Percentiles rank a stretch among this genome's conserved stretches.
Evolutionary conservation across 2,797 vertebrate species (phyloP).

Genomic region (Thamnophis elegans): DNA sequence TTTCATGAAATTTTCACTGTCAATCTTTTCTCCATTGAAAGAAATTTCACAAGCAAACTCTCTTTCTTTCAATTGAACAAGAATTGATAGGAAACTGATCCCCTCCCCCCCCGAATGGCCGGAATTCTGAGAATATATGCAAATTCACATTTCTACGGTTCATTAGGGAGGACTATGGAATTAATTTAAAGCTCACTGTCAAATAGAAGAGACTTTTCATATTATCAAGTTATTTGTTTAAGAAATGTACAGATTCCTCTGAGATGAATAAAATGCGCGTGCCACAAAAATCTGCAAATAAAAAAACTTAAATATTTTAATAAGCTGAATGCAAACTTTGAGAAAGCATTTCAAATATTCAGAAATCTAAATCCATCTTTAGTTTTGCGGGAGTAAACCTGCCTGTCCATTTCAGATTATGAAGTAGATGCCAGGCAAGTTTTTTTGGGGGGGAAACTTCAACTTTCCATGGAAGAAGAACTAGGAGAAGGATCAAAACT

Average conservation of each 20-base stretch:
- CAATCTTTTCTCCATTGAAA: not conserved
- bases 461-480: not conserved
- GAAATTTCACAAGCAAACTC: not conserved
- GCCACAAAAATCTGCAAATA: not conserved
- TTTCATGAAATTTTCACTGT: not conserved
- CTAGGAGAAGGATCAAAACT: too few relatives aligned
- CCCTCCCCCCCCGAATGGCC: not conserved
- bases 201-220: not conserved
- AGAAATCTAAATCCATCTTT: not conserved
- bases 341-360: not conserved
- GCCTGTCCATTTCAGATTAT: not conserved
- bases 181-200: not conserved
- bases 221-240: not conserved
- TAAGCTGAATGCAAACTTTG: not conserved
- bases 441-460: not conserved
- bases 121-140: not conserved
- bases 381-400: not conserved
- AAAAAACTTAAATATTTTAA: not conserved
- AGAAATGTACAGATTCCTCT: not conserved
- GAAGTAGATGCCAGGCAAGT: not conserved
- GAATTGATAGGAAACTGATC: not conserved
- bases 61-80: not conserved
- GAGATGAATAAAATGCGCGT: not conserved
- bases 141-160: not conserved
- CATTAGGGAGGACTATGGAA: not conserved